Evolutionary conservation across 2,113 vertebrate species (phyloP).

Genomic region (Chunga burmeisteri): DNA sequence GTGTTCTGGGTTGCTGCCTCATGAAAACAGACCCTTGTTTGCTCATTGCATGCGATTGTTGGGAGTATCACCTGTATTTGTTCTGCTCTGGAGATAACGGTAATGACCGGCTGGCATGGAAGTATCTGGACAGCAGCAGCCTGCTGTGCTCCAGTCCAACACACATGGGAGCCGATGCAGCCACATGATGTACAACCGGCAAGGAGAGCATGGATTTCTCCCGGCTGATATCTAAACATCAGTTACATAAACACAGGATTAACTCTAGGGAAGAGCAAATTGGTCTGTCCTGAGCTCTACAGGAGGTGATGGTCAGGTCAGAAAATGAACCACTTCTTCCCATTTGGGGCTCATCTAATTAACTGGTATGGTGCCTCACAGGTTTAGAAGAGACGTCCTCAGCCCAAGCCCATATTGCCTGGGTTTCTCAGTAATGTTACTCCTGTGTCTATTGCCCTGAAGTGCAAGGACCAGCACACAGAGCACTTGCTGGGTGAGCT

Average conservation of each 20-base stretch:
- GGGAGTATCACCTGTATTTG: not conserved
- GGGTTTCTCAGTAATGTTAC: not conserved
- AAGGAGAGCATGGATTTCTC: not conserved
- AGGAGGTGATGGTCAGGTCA: not conserved
- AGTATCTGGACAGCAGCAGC: not conserved
- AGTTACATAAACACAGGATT: not conserved
- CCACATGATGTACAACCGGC: not conserved
- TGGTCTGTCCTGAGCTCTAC: not conserved
- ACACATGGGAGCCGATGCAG: not conserved
- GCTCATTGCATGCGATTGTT: fast-evolving
- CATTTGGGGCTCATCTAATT: not conserved
- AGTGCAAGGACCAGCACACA: fast-evolving
- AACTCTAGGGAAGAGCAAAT: not conserved
- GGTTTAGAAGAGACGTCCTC: not conserved
- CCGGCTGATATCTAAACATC: not conserved
- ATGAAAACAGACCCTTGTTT: not conserved
- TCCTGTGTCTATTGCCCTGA: not conserved
- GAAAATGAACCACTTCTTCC: not conserved
- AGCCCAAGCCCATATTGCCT: not conserved
- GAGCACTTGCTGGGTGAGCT: not conserved
- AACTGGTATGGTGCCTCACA: not conserved
- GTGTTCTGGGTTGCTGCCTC: not conserved
- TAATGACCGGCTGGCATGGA: fast-evolving
- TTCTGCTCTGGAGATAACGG: not conserved
- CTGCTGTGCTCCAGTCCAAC: not conserved